These are phyloP conservation scores for Sesia apiformis DNA, from an alignment of 2,888 invertebrate species.

Conservation along the genomic window DNA sequence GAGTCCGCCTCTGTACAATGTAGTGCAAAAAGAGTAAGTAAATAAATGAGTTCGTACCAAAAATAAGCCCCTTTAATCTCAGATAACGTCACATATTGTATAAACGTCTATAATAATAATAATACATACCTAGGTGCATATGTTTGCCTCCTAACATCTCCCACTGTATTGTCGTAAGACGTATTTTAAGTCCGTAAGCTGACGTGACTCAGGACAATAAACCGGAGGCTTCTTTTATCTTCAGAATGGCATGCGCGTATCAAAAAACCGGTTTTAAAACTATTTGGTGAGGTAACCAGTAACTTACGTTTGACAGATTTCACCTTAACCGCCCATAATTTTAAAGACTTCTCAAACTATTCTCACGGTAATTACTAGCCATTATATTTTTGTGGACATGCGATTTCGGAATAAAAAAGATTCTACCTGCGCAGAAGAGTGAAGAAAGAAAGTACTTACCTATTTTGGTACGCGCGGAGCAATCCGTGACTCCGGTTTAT, in stretches of 20 bases:
- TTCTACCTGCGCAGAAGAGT: slow-evolving; percentile 3
- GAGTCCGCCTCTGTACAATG: too few species aligned
- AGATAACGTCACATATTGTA: too few species aligned
- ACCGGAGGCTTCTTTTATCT: slow-evolving; percentile 12
- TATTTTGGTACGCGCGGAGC: background rate
- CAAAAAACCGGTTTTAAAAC: slow-evolving; percentile 10
- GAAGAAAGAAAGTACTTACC: background rate
- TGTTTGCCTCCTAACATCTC: too few species aligned
- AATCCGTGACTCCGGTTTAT: background rate
- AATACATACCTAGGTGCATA: too few species aligned
- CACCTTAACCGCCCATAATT: slow-evolving; percentile 6
- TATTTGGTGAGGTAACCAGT: background rate
- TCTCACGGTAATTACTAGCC: slow-evolving; percentile 15
- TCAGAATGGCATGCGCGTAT: slow-evolving; percentile 7
- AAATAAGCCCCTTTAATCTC: too few species aligned
- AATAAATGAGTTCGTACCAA: too few species aligned
- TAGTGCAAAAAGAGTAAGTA: too few species aligned
- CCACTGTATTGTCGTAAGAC: too few species aligned
- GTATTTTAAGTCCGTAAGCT: too few species aligned
- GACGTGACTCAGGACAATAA: too few species aligned
- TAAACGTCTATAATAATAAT: too few species aligned
- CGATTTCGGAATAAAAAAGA: slow-evolving; percentile 13
- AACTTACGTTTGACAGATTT: slow-evolving; percentile 5
- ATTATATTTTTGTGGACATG: slow-evolving; percentile 10
- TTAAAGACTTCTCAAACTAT: slow-evolving; percentile 12